These are phyloP conservation scores for Siderastrea siderea DNA, from an alignment of 92 coral and sea anemone species.

Conservation along the genomic window DNA sequence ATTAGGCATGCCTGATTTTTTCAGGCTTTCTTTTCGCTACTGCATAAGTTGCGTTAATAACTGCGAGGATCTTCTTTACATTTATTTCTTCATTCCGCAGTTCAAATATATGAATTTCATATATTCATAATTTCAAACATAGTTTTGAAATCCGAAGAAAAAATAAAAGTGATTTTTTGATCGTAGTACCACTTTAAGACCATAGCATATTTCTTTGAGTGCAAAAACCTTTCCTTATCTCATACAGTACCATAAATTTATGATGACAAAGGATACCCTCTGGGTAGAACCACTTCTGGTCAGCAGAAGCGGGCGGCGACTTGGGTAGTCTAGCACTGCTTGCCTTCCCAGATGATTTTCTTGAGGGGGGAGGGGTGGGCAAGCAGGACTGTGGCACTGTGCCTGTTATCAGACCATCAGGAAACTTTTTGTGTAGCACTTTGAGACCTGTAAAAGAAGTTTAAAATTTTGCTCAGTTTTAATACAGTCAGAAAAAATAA, in stretches of 20 bases:
- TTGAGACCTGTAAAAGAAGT: constrained; percentile 74
- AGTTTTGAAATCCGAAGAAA: no score
- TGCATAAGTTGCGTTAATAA: no score
- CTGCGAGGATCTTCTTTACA: no score
- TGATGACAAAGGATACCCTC: constrained; percentile 89
- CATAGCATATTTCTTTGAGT: no score
- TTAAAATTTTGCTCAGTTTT: background rate
- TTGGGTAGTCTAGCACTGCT: constrained; percentile 62
- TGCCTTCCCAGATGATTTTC: constrained; percentile 87
- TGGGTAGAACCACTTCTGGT: constrained; percentile 82
- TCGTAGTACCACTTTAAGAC: no score
- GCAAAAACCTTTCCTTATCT: no score
- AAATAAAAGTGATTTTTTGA: no score
- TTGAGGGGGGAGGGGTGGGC: constrained; percentile 93
- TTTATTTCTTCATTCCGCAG: no score
- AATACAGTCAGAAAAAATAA: background rate
- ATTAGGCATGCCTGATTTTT: no score
- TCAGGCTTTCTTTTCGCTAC: no score
- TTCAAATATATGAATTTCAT: no score
- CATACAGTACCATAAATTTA: background rate
- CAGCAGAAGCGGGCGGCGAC: constrained; percentile 49
- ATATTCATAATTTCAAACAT: no score
- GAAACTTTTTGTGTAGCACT: constrained; percentile 90
- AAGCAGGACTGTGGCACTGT: constrained; percentile 86
- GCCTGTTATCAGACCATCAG: constrained; percentile 91